Base-by-base conservation (phyloP, 2,888 invertebrate species). In the Bombylius discolor region DNA sequence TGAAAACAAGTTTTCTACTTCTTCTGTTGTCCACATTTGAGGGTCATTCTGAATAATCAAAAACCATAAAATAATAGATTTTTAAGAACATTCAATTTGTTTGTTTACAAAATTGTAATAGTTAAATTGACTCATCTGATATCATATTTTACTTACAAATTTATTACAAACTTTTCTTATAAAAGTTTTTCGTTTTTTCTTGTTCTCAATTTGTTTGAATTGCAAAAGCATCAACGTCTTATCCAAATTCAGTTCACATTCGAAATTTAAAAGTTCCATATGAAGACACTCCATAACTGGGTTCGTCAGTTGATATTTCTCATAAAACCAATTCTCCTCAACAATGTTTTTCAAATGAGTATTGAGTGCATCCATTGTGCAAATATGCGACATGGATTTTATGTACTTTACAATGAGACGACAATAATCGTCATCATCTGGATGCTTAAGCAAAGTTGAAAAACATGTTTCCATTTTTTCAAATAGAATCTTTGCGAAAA, bases 401-500 rank as follows among this genome's bases (percentile, higher is more conserved):
- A 71, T 66, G 63, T 71, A 72, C 59, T 68, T 67, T 45, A 65
- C 66, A 59, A 65, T 68, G 59, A 72, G 48, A 49, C 45, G 52
- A 13, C 34, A 50, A 36, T 56, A 59, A 48, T 59, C 56, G 45
- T 49, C 53, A 56, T 56, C 58, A 36, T 49, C 11, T 31, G 55
- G 42, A 46, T 45, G 49, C 59, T 63, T 51, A 64, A 62, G 61
- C 55, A 65, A 62, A 53, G 62, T 65, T 62, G 66, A 67, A 61
- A 70, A 64, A 59, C 71, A 70, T 59, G 64, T 65, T 48, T 70
- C 66, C 51, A 73, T 67, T 62, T 70, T 69, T 62, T 70, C 68
- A 64, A 68, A 67, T 59, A 73, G 65, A 67, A 71, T 69, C 66
- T 70, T 69, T 57, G 69, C 70, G 63, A 73, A 72, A 67, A 69